Base-by-base conservation (phyloP, 2,888 invertebrate species). In the Chrysotoxum bicinctum region DNA sequence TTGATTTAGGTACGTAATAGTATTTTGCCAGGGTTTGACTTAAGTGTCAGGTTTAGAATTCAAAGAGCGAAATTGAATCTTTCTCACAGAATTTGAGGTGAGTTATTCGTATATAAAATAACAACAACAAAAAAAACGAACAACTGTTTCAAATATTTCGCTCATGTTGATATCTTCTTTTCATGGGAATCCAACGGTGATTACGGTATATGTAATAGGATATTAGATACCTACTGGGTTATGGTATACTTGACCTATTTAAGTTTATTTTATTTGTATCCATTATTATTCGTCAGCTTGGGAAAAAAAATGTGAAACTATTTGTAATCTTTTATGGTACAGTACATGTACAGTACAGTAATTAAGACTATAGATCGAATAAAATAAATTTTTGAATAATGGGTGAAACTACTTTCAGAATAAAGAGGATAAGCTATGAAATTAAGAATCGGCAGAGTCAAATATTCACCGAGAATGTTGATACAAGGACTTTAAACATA, bases 1-100 rank as follows among this genome's bases (percentile, higher is more conserved):
- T 82, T 78, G 82, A 69, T 78, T 73, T 78, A 62, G 77, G 54
- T 82, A 66, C 35, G 35, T 66, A 73, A 77, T 72, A 68, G 72
- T 58, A 58, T 66, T 77, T 72, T 66, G 26, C n/a, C 16, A n/a
- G 76, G 32, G 58, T 52, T 77, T 60, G 58, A 48, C 66, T 66
- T 50, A 35, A 66, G 66, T 58, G 66, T 58, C 58, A 77, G 66
- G 77, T 72, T 72, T 77, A 72, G 77, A 82, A 77, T 72, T 77
- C 77, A 68, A 54, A 54, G 64, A 66, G 35, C 50, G 48, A 66
- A 66, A 66, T 66, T 66, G 66, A n/a, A 66, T 66, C 12, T 48
- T 48, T 64, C 14, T 66, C 50, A 35, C 4, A 30, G 16, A 30
- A 45, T 64, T 2, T 21, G 32, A 5, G 14, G 64, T 19, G 66